These are phyloP conservation scores for Corythornis vintsioides DNA, from an alignment of 2,113 vertebrate genomes.

Conservation along the genomic window DNA sequence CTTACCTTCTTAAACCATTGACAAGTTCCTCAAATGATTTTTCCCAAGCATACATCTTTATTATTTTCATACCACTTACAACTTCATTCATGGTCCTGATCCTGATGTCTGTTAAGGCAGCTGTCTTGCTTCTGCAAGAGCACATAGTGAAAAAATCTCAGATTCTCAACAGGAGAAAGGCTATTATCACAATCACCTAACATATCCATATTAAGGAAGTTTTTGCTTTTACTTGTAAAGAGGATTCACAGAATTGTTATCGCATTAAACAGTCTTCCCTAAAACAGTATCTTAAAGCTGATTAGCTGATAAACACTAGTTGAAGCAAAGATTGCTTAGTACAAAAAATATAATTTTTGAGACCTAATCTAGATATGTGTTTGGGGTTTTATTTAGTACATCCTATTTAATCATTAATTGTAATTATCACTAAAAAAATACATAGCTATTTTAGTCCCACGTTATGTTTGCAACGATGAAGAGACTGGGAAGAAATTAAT, in stretches of 20 bases:
- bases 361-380: not conserved
- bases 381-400: not conserved
- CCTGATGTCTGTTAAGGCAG: constrained; percentile 85
- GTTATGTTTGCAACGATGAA: not conserved
- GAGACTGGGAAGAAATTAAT: not conserved
- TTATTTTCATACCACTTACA: constrained; percentile 93
- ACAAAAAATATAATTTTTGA: not conserved
- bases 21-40: constrained; percentile 89
- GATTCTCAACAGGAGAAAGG: not conserved
- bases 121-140: constrained; percentile 83
- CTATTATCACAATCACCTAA: not conserved
- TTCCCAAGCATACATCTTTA: constrained; percentile 99
- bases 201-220: not conserved
- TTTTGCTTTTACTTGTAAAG: not conserved
- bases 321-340: not conserved
- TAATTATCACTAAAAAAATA: not conserved
- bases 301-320: not conserved
- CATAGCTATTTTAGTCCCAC: not conserved
- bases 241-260: not conserved
- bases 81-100: constrained; percentile 98
- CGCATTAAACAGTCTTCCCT: not conserved
- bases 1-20: constrained; percentile 85
- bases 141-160: not conserved
- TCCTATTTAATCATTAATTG: not conserved
- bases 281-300: not conserved